These are phyloP conservation scores for Equus przewalskii DNA, from an alignment of 2,113 vertebrate species.

Conservation along the genomic window DNA sequence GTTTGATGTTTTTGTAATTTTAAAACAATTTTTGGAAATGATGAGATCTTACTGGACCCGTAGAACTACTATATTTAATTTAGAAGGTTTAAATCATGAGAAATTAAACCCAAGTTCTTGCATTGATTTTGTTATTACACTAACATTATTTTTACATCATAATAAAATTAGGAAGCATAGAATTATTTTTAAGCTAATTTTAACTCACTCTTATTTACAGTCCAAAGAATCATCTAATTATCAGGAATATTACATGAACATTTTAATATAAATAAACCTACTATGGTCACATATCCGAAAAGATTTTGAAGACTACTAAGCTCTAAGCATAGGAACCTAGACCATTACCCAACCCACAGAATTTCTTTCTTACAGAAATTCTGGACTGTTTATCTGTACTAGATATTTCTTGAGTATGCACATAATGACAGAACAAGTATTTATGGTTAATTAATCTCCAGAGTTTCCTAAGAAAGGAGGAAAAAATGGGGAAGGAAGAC, in stretches of 20 bases:
- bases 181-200: background rate
- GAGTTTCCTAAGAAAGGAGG: background rate
- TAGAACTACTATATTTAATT: background rate
- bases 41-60: background rate
- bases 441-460: background rate
- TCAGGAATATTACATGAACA: background rate
- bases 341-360: background rate
- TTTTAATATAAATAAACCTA: background rate
- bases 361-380: background rate
- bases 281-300: background rate
- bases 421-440: background rate
- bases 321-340: background rate
- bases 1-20: background rate
- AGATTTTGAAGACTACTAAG: background rate
- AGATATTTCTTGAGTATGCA: background rate
- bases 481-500: background rate
- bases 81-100: constrained; percentile 5
- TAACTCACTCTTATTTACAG: background rate
- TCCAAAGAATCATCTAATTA: background rate
- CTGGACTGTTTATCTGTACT: background rate
- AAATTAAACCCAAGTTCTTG: background rate
- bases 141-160: background rate
- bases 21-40: background rate
- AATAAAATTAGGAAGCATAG: constrained; percentile 4
- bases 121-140: background rate